Evolutionary conservation across 2,888 invertebrate genomes (phyloP).

Genomic region (Rhaphigaster nebulosa): DNA sequence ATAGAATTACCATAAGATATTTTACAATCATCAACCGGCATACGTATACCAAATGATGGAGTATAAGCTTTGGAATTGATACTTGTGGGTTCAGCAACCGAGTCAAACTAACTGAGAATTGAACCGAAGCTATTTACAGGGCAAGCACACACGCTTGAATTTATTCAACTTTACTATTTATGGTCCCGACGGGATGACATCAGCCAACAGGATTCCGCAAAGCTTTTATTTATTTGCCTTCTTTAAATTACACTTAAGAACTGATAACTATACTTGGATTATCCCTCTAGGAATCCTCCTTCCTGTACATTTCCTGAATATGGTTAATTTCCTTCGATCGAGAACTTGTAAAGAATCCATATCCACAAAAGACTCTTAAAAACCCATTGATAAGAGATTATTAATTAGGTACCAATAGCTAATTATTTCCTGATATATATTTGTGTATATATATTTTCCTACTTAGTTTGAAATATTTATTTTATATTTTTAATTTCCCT

Average conservation of each 20-base stretch:
- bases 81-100: constrained; percentile 14
- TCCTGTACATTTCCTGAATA: neutral
- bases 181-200: neutral
- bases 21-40: neutral
- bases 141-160: neutral
- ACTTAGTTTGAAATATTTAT: too few relatives aligned
- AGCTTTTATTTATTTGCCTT: constrained; percentile 3
- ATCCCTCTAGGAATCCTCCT: neutral
- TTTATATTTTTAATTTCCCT: too few relatives aligned
- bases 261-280: constrained; percentile 8
- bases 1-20: constrained; percentile 3
- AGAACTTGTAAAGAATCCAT: neutral
- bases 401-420: too few relatives aligned
- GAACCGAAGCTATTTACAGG: neutral
- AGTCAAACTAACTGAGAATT: neutral
- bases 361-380: too few relatives aligned
- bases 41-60: neutral
- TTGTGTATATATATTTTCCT: too few relatives aligned
- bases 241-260: neutral
- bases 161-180: constrained; percentile 36
- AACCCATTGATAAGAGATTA: too few relatives aligned
- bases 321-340: neutral
- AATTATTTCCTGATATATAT: too few relatives aligned
- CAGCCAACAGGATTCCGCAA: neutral
- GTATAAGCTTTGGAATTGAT: neutral